These are phyloP conservation scores for Patella pellucida DNA, from an alignment of 2,888 invertebrate species.

Conservation along the genomic window DNA sequence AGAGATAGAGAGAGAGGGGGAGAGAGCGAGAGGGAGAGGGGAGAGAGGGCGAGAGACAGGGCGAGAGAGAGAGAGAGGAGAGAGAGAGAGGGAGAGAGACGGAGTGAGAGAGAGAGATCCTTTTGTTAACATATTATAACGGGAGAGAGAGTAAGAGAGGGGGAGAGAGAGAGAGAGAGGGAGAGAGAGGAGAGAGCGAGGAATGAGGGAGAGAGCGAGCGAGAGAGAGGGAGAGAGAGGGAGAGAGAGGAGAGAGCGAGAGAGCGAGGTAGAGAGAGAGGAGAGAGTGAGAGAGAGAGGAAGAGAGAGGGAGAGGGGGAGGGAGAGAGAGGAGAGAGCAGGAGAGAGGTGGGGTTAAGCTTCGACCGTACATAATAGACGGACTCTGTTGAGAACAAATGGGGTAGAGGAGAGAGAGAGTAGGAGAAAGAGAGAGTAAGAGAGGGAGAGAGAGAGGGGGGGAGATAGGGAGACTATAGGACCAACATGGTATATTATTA, in stretches of 20 bases:
- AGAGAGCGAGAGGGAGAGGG: conserved; percentile 22
- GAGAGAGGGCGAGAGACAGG: no score
- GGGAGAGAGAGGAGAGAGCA: conserved; percentile 7
- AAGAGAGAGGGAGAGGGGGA: conserved; percentile 18
- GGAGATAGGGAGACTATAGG: not conserved
- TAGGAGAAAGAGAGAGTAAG: conserved; percentile 12
- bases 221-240: conserved; percentile 19
- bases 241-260: no score
- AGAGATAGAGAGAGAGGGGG: conserved; percentile 22
- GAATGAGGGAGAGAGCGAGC: conserved; percentile 16
- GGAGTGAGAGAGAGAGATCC: conserved; percentile 21
- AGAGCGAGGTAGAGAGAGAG: no score
- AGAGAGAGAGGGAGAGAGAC: no score
- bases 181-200: no score
- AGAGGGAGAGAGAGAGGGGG: conserved; percentile 11
- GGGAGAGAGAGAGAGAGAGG: conserved; percentile 10
- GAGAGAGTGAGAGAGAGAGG: conserved; percentile 18
- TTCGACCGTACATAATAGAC: no score
- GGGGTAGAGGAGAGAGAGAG: no score
- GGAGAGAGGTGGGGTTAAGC: no score
- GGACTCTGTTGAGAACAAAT: no score
- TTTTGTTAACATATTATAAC: no score
- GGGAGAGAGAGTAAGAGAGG: conserved; percentile 21
- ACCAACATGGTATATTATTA: no score
- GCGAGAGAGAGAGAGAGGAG: conserved; percentile 9